Base-by-base conservation (phyloP, 2,113 vertebrate genomes). In the Elephantulus edwardii region DNA sequence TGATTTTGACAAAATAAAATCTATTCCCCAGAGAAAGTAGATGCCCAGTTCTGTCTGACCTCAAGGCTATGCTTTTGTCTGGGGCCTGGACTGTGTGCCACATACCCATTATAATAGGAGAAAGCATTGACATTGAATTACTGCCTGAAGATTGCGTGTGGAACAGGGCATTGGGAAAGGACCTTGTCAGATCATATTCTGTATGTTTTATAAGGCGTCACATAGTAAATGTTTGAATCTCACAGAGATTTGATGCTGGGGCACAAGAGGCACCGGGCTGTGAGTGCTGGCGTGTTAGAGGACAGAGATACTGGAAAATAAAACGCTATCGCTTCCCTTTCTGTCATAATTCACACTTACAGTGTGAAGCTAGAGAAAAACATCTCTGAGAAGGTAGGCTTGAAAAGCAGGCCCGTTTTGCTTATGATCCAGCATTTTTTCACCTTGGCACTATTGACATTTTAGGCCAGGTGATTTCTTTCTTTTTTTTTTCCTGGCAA, bases 131-230 rank as follows among this genome's bases (percentile, higher is more conserved):
- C 80, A 89, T 1, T 95, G 88, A 97, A 94, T 93, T 86, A 93
- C 81, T 64, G 77, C 88, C 84, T 80, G 76, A 94, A 95, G 74
- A 93, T 95, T 83, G 93, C 80, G 86, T 93, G 71, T 64, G 60
- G 64, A 94, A 86, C 70, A 75, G 46, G 76, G 88, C 89, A 54
- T 8, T 64, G n/a, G 94, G 88, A 95, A 93, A 56, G 88, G 80
- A 48, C 58, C 88, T 94, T 88, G 83, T 90, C 93, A 93, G 50
- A 85, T 93, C 71, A 3, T 75, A 83, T 94, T 96, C 81, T 85
- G 58, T 70, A 38, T 94, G 71, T 74, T 96, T 96, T 96, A 86
- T 86, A 93, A 81, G 20, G 62, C 93, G 88, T 88, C 94, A 90
- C 75, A 17, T 2, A 70, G 84, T 22, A 33, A 60, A 86, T 3